Base-by-base conservation (phyloP, 2,888 invertebrate genomes). In the Napeogenes inachia region DNA sequence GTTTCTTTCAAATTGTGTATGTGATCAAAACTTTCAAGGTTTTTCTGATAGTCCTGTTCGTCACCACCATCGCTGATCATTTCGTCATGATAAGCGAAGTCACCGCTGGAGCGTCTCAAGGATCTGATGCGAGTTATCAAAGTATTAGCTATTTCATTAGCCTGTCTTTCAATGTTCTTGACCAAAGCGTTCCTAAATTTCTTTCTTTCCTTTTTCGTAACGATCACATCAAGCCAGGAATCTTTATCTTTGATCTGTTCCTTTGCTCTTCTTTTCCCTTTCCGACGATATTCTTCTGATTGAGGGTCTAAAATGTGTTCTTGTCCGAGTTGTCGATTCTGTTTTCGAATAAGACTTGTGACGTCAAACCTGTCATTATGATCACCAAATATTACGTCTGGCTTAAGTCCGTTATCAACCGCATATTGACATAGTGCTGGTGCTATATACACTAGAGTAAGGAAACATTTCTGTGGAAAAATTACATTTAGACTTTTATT, bases 291-390 rank as follows among this genome's bases (percentile, higher is more conserved):
- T 13, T 69, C 72, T 3, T 70, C 69, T 0, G 70, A 64, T 45
- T 70, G 67, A 0, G 59, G 47, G 42, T 70, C 69, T 10, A 64
- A 35, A 4, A 55, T 45, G 6, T 61, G 45, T 2, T 50, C 30
- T 4, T 63, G 56, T 21, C 68, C 65, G 35, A 60, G 63, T 8
- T 61, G 58, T 53, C 66, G 66, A n/a, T 75, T 78, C 45, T 77
- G 77, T 0, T 75, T 73, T 0, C 65, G 38, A 0, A 85, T 68
- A 32, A 88, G 65, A 2, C 71, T 62, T 0, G 73, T 61, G 0
- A 88, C 30, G 62, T 87, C 85, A 47, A 77, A 88, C 2, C 87
- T 73, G 45, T 86, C 82, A 63, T 85, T 87, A 2, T 71, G 55
- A 0, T 76, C 80, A 0, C 73, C 78, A 53, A 84, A 88, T 0